Evolutionary conservation across 37 sponge, comb jelly and placozoan genomes (phyloP), one percentile per base, ranked within the genome.

Genomic region (Diacarnus erythraeanus): DNA sequence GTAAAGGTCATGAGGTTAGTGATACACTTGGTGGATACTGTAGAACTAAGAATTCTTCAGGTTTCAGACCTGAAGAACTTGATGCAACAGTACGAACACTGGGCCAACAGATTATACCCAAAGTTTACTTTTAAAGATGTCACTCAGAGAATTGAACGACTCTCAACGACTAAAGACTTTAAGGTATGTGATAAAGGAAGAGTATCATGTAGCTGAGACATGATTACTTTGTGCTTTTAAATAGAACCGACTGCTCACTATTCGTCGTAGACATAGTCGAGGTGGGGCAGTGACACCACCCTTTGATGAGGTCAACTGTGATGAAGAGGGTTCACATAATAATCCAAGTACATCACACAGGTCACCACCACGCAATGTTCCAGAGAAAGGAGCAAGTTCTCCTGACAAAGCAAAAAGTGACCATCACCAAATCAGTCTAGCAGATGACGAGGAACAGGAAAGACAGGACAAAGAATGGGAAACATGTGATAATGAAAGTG

Each of bases 61-160:
- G 68, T 41, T 9, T 73, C 81, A 29, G 95, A 95, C 74, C 61
- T 95, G 42, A 85, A 82, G 63, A 58, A 83, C 41, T 77, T 95
- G 41, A 34, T 95, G 81, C 40, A 72, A 39, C 69, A 83, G 42
- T 95, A 95, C 73, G 95, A 95, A 64, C 92, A 85, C 35, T 95
- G 95, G 95, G 95, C 92, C 57, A 88, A 95, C 76, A 39, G 76
- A 1, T 60, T 95, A 23, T 95, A 83, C 47, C 95, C 95, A 0
- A 95, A 88, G 44, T 54, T 89, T 27, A 85, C 92, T 27, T 91
- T 91, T 56, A 68, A 69, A 21, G 90, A 91, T 42, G 71, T 91
- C 44, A 64, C 78, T 12, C 86, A 91, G 0, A 59, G 89, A 25
- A 78, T 91, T 37, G 92, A 95, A 69, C 76, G 22, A 27, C 58